phyloP scores from a whole-genome alignment of 1,140 invertebrate species.

The Chironomus striatipennis region DNA sequence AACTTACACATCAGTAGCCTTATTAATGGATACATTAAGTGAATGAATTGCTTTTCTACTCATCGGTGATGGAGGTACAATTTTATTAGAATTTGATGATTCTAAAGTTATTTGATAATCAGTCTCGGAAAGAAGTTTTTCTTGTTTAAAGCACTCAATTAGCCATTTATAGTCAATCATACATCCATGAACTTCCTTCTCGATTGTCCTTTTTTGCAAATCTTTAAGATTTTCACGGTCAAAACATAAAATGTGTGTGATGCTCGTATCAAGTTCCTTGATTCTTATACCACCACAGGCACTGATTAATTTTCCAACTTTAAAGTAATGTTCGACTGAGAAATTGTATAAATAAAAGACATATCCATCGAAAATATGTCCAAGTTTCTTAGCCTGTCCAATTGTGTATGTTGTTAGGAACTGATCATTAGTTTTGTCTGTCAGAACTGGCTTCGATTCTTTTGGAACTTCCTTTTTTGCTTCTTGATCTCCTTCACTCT shows the following conservation, averaged over 20 bases:
- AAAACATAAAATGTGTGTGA: not conserved
- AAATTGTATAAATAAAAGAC: not conserved
- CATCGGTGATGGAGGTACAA: not conserved
- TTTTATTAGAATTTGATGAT: not conserved
- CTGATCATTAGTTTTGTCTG: not conserved
- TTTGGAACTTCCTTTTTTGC: not conserved
- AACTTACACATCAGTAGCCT: too few relatives aligned
- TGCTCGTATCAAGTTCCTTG: not conserved
- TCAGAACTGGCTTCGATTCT: not conserved
- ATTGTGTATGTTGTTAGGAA: not conserved
- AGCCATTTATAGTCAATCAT: not conserved
- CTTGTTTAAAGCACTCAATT: not conserved
- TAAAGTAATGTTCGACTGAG: not conserved
- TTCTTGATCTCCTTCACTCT: not conserved
- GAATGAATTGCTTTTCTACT: not conserved
- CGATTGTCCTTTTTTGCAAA: not conserved
- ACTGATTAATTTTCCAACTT: not conserved
- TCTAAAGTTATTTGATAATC: not conserved
- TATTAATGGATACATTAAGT: too few relatives aligned
- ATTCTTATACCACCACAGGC: not conserved
- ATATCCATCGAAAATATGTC: not conserved
- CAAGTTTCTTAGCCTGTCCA: not conserved
- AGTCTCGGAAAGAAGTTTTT: not conserved
- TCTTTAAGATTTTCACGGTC: not conserved
- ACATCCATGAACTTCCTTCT: not conserved